Conservation (phyloP, 2,888 invertebrate genomes). For the Andricus quercusramuli region DNA sequence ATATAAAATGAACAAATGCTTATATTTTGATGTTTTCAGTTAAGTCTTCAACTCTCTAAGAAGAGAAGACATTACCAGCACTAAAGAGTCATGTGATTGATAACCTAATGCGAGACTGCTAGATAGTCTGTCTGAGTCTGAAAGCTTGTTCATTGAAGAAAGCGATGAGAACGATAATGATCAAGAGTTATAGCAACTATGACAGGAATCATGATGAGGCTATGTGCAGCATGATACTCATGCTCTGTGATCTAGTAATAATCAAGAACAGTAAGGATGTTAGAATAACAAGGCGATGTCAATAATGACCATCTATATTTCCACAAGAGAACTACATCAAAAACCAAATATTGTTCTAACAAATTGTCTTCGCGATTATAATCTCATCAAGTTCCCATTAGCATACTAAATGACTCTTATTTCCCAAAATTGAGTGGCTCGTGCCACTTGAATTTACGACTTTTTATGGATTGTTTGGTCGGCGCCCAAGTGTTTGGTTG, state of each 20-base stretch:
- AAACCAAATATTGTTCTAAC: background rate
- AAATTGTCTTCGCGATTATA: slow-evolving; percentile 9
- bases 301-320: background rate
- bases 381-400: slow-evolving; percentile 25
- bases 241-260: background rate
- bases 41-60: slow-evolving; percentile 6
- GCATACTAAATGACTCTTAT: background rate
- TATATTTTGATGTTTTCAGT: slow-evolving; percentile 4
- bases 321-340: background rate
- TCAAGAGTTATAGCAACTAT: slow-evolving; percentile 18
- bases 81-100: slow-evolving; percentile 30
- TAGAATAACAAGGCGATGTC: too few relatives aligned
- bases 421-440: slow-evolving; percentile 18
- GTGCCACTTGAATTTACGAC: slow-evolving; percentile 14
- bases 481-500: slow-evolving; percentile 17
- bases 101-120: slow-evolving; percentile 24
- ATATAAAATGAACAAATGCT: background rate
- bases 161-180: slow-evolving; percentile 24
- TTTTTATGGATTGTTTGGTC: slow-evolving; percentile 16
- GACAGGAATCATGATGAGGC: slow-evolving; percentile 16
- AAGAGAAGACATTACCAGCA: slow-evolving; percentile 19
- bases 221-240: slow-evolving; percentile 4
- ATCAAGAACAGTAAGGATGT: too few relatives aligned
- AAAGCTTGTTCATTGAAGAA: slow-evolving; percentile 11
- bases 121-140: slow-evolving; percentile 13